Base-by-base conservation (phyloP, 2,113 vertebrate genomes). In the Prionailurus bengalensis region DNA sequence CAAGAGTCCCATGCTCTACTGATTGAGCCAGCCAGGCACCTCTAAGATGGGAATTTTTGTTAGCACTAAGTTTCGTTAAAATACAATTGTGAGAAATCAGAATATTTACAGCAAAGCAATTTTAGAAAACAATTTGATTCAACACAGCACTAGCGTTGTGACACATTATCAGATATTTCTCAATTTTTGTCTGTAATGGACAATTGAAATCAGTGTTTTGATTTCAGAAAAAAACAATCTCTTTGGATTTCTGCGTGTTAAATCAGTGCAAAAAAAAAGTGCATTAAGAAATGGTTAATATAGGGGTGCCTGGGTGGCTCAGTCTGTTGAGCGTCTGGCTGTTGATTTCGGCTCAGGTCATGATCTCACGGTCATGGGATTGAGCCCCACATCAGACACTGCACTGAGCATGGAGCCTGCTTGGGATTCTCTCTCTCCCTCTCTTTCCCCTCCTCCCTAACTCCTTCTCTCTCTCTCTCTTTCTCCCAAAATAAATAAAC, bases 41-140 rank as follows among this genome's bases (percentile, higher is more conserved):
- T 39, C 70, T 39, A 39, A 73, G 36, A 73, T 73, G 11, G 70
- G 36, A 39, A 16, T 12, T 55, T 16, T 51, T 90, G 39, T 65
- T 51, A 73, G 15, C 27, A 48, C 17, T 81, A 63, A 33, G 4
- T 65, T 73, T 83, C 58, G 33, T 45, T 10, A 95, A 65, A 84
- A 74, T 53, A 74, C 15, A 36, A 73, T 76, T 39, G 4, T 93
- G 42, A 85, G 55, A 39, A 89, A 71, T 73, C 21, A 33, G 66
- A 89, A 82, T 42, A 31, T 39, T 89, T 73, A 73, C 8, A 65
- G 61, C 14, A 66, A 88, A 82, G 19, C 55, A 74, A 55, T 42
- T 42, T 74, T 74, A 92, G n/a, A 81, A 76, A 66, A 39, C 61
- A 68, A 88, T 74, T 92, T 81, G 65, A 73, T 88, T 92, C 29